phyloP scores from a whole-genome alignment of 2,797 vertebrate species.

The Sparus aurata region DNA sequence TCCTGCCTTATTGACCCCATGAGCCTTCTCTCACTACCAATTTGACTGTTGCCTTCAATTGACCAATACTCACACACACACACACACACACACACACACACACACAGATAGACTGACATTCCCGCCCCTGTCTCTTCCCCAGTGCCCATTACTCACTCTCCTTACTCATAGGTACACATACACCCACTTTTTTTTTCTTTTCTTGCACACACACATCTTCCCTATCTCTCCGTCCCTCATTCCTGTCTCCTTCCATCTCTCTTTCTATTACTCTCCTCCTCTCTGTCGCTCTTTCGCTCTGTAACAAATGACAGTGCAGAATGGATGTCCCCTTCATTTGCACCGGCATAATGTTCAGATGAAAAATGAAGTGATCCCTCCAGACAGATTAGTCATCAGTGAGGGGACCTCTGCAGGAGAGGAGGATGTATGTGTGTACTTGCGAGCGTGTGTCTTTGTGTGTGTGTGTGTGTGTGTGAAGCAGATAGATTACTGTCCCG shows the following conservation, averaged over 20 bases:
- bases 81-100: neutral
- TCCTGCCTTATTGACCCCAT: slow-evolving; percentile 63
- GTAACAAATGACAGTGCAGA: slow-evolving; percentile 70
- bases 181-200: neutral
- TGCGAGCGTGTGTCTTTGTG: slow-evolving; percentile 18
- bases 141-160: slow-evolving; percentile 4
- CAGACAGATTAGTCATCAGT: slow-evolving; percentile 79
- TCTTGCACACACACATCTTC: neutral
- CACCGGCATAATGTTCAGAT: slow-evolving; percentile 76
- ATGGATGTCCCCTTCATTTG: slow-evolving; percentile 82
- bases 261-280: slow-evolving; percentile 36
- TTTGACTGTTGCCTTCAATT: slow-evolving; percentile 66
- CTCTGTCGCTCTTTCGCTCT: slow-evolving; percentile 25
- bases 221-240: slow-evolving; percentile 12
- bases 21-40: slow-evolving; percentile 54
- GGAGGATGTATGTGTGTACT: slow-evolving; percentile 1
- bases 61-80: slow-evolving; percentile 34
- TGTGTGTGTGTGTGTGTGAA: slow-evolving; percentile 16
- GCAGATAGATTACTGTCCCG: slow-evolving; percentile 62
- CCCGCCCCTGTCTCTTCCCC: slow-evolving; percentile 4
- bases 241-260: slow-evolving; percentile 31
- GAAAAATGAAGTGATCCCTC: slow-evolving; percentile 82
- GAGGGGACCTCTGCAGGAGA: slow-evolving; percentile 68
- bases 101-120: slow-evolving; percentile 1
- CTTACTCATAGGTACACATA: slow-evolving; percentile 16